phyloP scores from a whole-genome alignment of 2,113 vertebrate genomes.

The Isurus oxyrinchus region DNA sequence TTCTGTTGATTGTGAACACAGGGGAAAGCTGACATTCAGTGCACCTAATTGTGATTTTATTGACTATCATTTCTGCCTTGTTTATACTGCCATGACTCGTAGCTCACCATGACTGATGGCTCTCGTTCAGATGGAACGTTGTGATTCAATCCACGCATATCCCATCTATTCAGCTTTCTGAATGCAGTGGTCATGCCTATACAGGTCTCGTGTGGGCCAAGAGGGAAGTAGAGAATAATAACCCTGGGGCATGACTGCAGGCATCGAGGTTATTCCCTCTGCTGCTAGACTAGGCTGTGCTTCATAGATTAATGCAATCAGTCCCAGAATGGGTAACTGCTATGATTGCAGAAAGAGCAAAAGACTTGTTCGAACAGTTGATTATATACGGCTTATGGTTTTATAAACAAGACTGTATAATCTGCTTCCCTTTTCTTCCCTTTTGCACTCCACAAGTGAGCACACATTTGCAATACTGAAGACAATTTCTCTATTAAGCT shows the following conservation, averaged over 20 bases:
- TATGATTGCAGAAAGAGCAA: conserved; percentile 7
- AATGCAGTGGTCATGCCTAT: neutral
- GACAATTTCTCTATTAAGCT: conserved; percentile 86
- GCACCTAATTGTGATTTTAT: conserved; percentile 58
- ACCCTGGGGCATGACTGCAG: conserved; percentile 27
- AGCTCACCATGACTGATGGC: conserved; percentile 50
- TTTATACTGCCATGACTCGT: conserved; percentile 52
- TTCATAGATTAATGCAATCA: conserved; percentile 25
- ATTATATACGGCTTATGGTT: neutral
- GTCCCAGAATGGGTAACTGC: neutral
- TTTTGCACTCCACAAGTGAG: neutral
- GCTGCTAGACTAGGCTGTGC: conserved; percentile 1
- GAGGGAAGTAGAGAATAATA: conserved; percentile 35
- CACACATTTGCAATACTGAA: conserved; percentile 10
- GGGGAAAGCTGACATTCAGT: conserved; percentile 47
- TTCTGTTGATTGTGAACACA: conserved; percentile 52
- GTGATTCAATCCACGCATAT: conserved; percentile 42
- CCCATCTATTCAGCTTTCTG: conserved; percentile 37
- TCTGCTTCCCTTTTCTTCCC: neutral
- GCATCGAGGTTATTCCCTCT: conserved; percentile 31
- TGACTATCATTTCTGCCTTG: conserved; percentile 58
- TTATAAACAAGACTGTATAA: neutral
- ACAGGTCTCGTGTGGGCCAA: conserved; percentile 12
- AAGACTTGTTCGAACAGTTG: neutral
- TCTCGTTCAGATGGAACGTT: conserved; percentile 48